phyloP scores from a whole-genome alignment of 2,888 invertebrate genomes.

The Notocelia uddmanniana region DNA sequence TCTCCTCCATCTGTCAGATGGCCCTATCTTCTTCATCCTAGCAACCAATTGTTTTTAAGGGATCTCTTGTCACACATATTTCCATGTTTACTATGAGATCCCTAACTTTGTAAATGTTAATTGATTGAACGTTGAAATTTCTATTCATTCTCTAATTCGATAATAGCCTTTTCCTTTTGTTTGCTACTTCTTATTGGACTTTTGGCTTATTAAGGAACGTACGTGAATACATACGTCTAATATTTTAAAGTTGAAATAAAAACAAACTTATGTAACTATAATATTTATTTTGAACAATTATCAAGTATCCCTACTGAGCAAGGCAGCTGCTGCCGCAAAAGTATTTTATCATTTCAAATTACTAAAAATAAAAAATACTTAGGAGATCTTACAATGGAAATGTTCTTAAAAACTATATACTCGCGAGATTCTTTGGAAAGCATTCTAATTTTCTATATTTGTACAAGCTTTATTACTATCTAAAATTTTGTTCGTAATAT shows the following conservation, averaged over 20 bases:
- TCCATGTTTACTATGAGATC: too few relatives aligned
- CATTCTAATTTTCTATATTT: slow-evolving; percentile 70
- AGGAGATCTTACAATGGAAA: slow-evolving; percentile 80
- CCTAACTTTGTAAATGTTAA: too few relatives aligned
- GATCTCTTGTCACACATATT: too few relatives aligned
- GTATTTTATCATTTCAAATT: slow-evolving; percentile 46
- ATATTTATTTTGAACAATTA: slow-evolving; percentile 42
- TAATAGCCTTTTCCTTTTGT: too few relatives aligned
- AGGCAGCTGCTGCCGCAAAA: slow-evolving; percentile 70
- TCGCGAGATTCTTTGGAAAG: slow-evolving; percentile 84
- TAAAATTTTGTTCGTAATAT: slow-evolving; percentile 17
- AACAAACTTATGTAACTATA: slow-evolving; percentile 20
- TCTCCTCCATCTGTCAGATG: too few relatives aligned
- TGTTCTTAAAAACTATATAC: slow-evolving; percentile 61
- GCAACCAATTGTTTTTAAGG: too few relatives aligned
- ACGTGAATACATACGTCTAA: too few relatives aligned
- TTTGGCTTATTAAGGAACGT: too few relatives aligned
- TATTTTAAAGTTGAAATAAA: neutral
- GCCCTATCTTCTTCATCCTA: too few relatives aligned
- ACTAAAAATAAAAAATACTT: slow-evolving; percentile 62
- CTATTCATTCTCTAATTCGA: too few relatives aligned
- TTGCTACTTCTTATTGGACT: too few relatives aligned
- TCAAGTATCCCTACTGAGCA: slow-evolving; percentile 36
- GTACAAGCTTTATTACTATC: slow-evolving; percentile 45
- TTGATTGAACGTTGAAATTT: too few relatives aligned